A percentile compares a stretch with the other conserved stretches of the same genome.
phyloP scores from a whole-genome alignment of 2,113 vertebrate species.

The Upupa epops region DNA sequence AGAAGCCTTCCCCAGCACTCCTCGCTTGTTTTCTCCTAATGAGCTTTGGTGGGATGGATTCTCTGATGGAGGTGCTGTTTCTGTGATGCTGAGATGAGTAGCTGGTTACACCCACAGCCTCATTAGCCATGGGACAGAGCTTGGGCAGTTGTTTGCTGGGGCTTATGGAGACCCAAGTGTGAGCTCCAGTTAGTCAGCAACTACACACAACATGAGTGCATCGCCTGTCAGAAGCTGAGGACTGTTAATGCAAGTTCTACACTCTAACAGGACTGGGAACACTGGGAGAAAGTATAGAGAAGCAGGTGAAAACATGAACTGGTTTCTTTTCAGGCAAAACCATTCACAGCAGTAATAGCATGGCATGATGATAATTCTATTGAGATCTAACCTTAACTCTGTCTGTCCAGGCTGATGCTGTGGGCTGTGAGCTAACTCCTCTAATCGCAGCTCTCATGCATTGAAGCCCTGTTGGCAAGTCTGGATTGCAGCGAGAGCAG shows the following conservation, averaged over 20 bases:
- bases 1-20: slow-evolving; percentile 15
- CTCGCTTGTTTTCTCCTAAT: slow-evolving; percentile 35
- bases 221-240: background rate
- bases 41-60: slow-evolving; percentile 32
- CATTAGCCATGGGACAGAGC: background rate
- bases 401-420: background rate
- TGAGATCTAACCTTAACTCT: background rate
- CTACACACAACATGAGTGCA: background rate
- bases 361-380: background rate
- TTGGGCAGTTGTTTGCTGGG: background rate
- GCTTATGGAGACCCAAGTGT: background rate
- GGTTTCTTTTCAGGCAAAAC: background rate
- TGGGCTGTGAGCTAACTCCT: background rate
- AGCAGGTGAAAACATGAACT: background rate
- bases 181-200: background rate
- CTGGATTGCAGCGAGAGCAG: background rate
- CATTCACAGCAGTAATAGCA: background rate
- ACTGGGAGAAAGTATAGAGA: background rate
- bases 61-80: background rate
- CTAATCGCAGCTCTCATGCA: rapidly evolving
- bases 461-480: background rate
- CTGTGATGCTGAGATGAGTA: background rate
- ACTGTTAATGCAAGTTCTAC: background rate
- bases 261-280: background rate
- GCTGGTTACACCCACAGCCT: background rate